These are phyloP conservation scores for Aphrophora alni DNA, from an alignment of 2,888 invertebrate species.

Conservation along the genomic window DNA sequence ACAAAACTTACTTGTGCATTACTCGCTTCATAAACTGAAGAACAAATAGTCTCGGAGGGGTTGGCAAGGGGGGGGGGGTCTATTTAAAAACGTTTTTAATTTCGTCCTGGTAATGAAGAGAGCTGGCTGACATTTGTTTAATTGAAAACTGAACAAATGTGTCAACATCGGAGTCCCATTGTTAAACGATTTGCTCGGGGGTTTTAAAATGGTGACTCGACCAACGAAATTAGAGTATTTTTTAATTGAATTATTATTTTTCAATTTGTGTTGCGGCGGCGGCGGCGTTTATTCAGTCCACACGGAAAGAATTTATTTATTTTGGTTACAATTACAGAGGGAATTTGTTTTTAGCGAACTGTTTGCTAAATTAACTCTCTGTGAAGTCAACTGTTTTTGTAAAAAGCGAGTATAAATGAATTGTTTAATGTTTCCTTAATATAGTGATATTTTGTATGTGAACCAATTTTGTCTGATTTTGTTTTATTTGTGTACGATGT, in stretches of 20 bases:
- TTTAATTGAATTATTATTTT: neutral
- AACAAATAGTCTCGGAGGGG: neutral
- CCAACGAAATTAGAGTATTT: neutral
- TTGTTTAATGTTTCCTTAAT: too few species aligned
- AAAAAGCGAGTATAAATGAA: too few species aligned
- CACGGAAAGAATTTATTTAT: neutral
- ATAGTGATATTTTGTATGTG: too few species aligned
- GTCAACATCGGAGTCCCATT: neutral
- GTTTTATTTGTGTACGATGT: too few species aligned
- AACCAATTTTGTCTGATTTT: too few species aligned
- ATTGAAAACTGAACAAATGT: neutral
- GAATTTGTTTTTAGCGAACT: neutral
- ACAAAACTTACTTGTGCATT: neutral
- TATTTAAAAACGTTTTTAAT: conserved; percentile 6
- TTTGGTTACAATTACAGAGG: neutral
- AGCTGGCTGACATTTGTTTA: neutral
- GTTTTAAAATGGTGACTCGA: neutral
- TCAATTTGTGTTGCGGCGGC: neutral
- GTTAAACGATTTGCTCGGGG: neutral
- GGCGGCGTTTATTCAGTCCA: neutral
- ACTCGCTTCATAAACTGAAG: neutral
- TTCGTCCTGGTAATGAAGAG: neutral
- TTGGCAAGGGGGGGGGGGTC: neutral
- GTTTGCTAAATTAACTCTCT: too few species aligned
- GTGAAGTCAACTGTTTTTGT: too few species aligned